A percentile compares a stretch with the other conserved stretches of the same genome.
These are phyloP conservation scores for Neodiprion lecontei DNA, from an alignment of 1,140 invertebrate species.

Conservation along the genomic window DNA sequence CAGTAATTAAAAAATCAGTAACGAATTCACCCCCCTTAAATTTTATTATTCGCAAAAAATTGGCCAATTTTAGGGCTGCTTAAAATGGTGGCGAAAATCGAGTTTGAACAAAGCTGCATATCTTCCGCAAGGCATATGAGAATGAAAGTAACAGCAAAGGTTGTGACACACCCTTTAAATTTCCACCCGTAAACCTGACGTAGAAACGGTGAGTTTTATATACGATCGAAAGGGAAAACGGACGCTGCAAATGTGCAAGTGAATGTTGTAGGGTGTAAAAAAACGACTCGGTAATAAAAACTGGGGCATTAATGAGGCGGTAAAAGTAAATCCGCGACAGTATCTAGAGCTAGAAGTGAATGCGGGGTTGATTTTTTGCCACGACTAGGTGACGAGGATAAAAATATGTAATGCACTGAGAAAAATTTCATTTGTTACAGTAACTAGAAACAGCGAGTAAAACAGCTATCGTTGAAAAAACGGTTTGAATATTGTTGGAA, in stretches of 20 bases:
- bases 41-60: no score
- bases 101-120: background rate
- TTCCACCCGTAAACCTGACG: constrained; percentile 43
- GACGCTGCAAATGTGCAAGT: constrained; percentile 15
- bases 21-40: no score
- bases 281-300: constrained; percentile 51
- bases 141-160: constrained; percentile 12
- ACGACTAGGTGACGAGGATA: no score
- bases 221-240: constrained; percentile 18
- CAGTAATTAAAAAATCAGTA: no score
- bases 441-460: no score
- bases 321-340: constrained; percentile 53
- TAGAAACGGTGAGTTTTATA: constrained; percentile 38
- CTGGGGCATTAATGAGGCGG: constrained; percentile 56
- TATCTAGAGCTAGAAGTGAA: constrained; percentile 26
- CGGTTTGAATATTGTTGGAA: no score
- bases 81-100: constrained; percentile 6
- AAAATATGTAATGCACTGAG: no score
- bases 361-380: constrained; percentile 27
- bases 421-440: no score
- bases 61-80: background rate
- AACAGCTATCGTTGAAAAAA: no score
- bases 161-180: no score
- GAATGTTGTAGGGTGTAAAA: constrained; percentile 29
- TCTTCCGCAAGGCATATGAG: constrained; percentile 1